Base-by-base conservation (phyloP, 2,113 vertebrate genomes). In the Bubo blakistoni region DNA sequence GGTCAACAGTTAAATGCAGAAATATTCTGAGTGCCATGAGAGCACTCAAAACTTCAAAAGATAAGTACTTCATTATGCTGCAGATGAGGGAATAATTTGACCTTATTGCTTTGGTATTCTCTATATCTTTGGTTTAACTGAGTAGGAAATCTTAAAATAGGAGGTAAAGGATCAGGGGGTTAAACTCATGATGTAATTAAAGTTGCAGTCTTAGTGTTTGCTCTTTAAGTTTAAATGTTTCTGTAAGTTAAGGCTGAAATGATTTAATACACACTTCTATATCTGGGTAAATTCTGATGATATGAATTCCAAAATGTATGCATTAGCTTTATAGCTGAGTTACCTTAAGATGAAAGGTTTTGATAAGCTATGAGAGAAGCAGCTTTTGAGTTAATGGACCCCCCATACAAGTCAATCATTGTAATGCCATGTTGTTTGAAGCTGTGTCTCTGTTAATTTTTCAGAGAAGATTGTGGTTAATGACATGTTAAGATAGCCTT, bases 61-160 rank as follows among this genome's bases (percentile, higher is more conserved):
- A 59, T 58, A 89, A 90, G 61, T 84, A 65, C 55, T 96, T 88
- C 22, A 59, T 82, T 94, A 83, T 86, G 20, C 47, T 83, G 49
- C 63, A 83, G 67, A 83, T 88, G 47, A 90, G 62, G 59, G 55
- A 95, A 83, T 86, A 88, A 73, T 83, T 81, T 94, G 71, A 93
- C 88, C 74, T 93, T 73, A 51, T 19, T 88, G 46, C 54, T 88
- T 93, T 36, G 32, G 58, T 70, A 77, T 92, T 92, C 91, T 80
- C 30, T 57, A 58, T 81, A 73, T 85, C 70, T 77, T 73, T 55
- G 19, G 13, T 83, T 90, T 91, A 73, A 94, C 49, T 54, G 13
- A 92, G 38, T 67, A 47, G 30, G 58, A 81, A 57, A 29, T 78
- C 74, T 95, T 88, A 93, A 92, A 96, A 88, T 70, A 88, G 16